Percentiles rank a stretch among this genome's conserved stretches.
Evolutionary conservation across 2,797 vertebrate species (phyloP).

Genomic region (Molossus molossus): DNA sequence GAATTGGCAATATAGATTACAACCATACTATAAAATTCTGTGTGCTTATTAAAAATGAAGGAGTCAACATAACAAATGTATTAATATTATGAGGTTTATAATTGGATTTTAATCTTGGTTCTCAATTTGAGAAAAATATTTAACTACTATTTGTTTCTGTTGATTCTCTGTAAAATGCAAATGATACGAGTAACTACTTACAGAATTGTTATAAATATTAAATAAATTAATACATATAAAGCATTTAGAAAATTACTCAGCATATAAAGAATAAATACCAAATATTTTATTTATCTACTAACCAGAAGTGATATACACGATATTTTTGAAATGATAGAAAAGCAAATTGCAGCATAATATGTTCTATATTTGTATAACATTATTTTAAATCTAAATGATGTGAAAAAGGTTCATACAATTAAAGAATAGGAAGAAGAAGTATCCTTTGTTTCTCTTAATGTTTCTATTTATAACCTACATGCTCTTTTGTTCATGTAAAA

Average conservation of each 20-base stretch:
- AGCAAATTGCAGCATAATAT: not conserved
- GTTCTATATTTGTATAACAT: not conserved
- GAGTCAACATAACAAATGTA: not conserved
- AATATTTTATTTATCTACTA: not conserved
- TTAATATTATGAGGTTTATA: not conserved
- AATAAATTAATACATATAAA: slow-evolving; percentile 3
- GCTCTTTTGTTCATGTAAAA: not conserved
- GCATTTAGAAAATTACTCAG: not conserved
- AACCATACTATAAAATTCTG: not conserved
- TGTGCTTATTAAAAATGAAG: slow-evolving; percentile 5
- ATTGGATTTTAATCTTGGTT: slow-evolving; percentile 7
- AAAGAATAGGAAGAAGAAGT: not conserved
- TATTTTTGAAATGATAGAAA: not conserved
- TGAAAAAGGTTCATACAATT: not conserved
- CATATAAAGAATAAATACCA: not conserved
- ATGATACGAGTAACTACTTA: not conserved
- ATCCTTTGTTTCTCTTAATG: not conserved
- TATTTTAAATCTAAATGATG: not conserved
- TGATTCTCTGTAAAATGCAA: not conserved
- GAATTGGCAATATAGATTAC: not conserved
- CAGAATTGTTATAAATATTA: not conserved
- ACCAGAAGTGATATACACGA: not conserved
- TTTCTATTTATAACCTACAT: not conserved
- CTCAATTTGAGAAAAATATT: not conserved
- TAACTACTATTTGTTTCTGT: not conserved